Conservation (phyloP, 1,140 invertebrate genomes). For the Orussus abietinus region DNA sequence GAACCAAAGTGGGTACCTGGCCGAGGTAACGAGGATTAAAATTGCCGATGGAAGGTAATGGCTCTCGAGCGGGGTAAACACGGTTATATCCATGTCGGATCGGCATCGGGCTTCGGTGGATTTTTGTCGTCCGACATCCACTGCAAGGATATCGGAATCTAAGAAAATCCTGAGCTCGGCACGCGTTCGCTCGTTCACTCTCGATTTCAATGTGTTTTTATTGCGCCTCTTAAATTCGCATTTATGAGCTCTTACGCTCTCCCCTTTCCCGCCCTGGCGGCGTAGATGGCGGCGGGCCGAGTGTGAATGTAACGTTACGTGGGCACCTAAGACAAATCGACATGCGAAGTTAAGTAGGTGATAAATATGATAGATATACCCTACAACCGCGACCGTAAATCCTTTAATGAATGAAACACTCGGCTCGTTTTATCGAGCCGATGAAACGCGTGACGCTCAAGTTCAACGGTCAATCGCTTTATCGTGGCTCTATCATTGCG, state of each 20-base stretch:
- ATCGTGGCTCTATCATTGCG: slow-evolving; percentile 8
- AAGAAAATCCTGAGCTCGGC: slow-evolving; percentile 27
- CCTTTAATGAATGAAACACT: slow-evolving; percentile 18
- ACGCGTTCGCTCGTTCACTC: slow-evolving; percentile 49
- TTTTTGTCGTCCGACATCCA: too few relatives aligned
- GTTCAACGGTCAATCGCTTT: slow-evolving; percentile 11
- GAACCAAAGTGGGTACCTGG: too few relatives aligned
- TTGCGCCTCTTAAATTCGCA: slow-evolving; percentile 57
- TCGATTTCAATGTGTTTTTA: slow-evolving; percentile 57
- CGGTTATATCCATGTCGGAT: too few relatives aligned
- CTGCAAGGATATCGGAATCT: too few relatives aligned
- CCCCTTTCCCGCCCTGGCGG: slow-evolving; percentile 28
- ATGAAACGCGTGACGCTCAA: slow-evolving; percentile 6
- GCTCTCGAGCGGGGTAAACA: too few relatives aligned
- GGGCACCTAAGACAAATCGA: slow-evolving; percentile 39
- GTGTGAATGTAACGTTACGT: slow-evolving; percentile 33
- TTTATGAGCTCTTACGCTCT: slow-evolving; percentile 56
- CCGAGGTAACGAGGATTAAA: too few relatives aligned
- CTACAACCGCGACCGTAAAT: slow-evolving; percentile 27
- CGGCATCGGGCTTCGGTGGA: too few relatives aligned
- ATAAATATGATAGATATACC: slow-evolving; percentile 26
- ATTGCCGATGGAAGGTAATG: too few relatives aligned
- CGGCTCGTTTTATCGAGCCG: slow-evolving; percentile 23
- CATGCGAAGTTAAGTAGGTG: slow-evolving; percentile 24
- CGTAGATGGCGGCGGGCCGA: slow-evolving; percentile 14